Percentiles rank a stretch among this genome's conserved stretches.
These are phyloP conservation scores for Tinea pellionella DNA, from an alignment of 2,888 invertebrate genomes.

Conservation along the genomic window DNA sequence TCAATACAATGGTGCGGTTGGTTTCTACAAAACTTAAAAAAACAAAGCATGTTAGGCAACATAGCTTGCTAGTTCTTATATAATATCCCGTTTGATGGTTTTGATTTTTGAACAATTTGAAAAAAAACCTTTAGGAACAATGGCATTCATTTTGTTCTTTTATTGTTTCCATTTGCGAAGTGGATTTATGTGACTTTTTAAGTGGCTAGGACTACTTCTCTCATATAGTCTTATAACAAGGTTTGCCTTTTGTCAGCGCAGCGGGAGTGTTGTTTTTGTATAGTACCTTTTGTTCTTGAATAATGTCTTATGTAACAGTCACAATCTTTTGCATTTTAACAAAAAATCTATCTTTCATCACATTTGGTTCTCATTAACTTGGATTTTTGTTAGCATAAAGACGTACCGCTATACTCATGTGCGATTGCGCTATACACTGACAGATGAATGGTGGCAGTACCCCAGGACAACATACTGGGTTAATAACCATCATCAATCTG, in stretches of 20 bases:
- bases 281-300: slow-evolving; percentile 57
- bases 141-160: slow-evolving; percentile 14
- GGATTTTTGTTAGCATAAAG: not conserved
- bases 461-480: no score
- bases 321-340: not conserved
- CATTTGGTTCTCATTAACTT: slow-evolving; percentile 6
- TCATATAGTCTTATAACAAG: not conserved
- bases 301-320: slow-evolving; percentile 30
- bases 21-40: not conserved
- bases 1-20: not conserved
- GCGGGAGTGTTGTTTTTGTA: slow-evolving; percentile 43
- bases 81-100: not conserved
- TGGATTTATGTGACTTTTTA: slow-evolving; percentile 60
- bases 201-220: slow-evolving; percentile 44
- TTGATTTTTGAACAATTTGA: slow-evolving; percentile 1
- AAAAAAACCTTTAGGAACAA: slow-evolving; percentile 1
- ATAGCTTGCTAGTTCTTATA: not conserved
- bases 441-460: no score
- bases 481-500: no score
- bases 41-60: not conserved
- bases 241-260: slow-evolving; percentile 24
- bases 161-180: slow-evolving; percentile 41
- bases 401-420: not conserved
- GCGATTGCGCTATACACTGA: no score
- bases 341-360: not conserved